A percentile compares a stretch with the other conserved stretches of the same genome.
phyloP scores from a whole-genome alignment of 2,797 vertebrate species.

The Etheostoma nigrum region DNA sequence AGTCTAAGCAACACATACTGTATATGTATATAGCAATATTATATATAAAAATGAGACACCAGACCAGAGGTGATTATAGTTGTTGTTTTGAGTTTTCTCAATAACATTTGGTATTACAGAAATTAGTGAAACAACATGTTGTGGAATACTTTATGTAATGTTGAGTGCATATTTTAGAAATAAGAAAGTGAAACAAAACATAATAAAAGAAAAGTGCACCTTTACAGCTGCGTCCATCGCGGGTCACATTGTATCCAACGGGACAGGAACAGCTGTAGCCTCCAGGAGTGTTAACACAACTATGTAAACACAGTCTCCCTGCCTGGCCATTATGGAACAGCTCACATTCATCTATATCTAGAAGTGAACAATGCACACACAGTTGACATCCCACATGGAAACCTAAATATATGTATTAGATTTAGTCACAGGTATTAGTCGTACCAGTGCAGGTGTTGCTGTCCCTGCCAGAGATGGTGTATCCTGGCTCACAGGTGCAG shows the following conservation, averaged over 20 bases:
- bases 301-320: slow-evolving; percentile 87
- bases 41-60: background rate
- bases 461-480: slow-evolving; percentile 83
- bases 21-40: background rate
- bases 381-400: slow-evolving; percentile 9
- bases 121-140: background rate
- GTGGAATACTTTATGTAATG: background rate
- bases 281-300: slow-evolving; percentile 90
- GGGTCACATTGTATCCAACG: slow-evolving; percentile 84
- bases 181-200: background rate
- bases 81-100: background rate
- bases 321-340: slow-evolving; percentile 87
- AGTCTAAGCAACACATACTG: background rate
- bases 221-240: slow-evolving; percentile 86
- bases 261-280: slow-evolving; percentile 91
- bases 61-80: background rate
- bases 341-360: slow-evolving; percentile 93
- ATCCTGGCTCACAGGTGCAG: slow-evolving; percentile 87
- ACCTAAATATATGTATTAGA: background rate
- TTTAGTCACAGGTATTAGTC: background rate
- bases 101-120: background rate
- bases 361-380: slow-evolving; percentile 35
- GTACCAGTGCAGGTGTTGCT: slow-evolving; percentile 83
- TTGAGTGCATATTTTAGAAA: background rate
- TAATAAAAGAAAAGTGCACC: slow-evolving; percentile 73